Percentiles rank a stretch among this genome's conserved stretches.
These are phyloP conservation scores for Doris montereyensis DNA, from an alignment of 2,888 invertebrate genomes.

Conservation along the genomic window DNA sequence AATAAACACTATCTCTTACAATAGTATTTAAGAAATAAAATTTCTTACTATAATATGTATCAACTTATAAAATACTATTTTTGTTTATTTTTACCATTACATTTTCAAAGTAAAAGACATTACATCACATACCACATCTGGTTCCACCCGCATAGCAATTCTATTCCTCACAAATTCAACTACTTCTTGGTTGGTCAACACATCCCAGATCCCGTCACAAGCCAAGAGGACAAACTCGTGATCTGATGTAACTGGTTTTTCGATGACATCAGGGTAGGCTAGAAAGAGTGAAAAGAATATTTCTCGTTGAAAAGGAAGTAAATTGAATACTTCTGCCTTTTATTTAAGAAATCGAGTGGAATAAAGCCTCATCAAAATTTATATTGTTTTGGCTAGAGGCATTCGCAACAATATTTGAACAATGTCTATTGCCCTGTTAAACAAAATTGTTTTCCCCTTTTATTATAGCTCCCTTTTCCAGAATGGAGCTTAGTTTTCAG, in stretches of 20 bases:
- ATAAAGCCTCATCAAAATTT: too few species aligned
- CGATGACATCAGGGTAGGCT: conserved; percentile 95
- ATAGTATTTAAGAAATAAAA: too few species aligned
- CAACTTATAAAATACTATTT: neutral
- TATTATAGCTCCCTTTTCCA: too few species aligned
- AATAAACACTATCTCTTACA: too few species aligned
- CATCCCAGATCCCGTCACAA: conserved; percentile 99
- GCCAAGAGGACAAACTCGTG: conserved; percentile 98
- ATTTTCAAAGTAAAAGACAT: neutral
- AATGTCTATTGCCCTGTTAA: too few species aligned
- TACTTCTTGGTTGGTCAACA: conserved; percentile 94
- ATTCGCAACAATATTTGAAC: too few species aligned
- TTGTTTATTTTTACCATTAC: neutral
- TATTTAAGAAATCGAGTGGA: too few species aligned
- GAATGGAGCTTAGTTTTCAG: too few species aligned
- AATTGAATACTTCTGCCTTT: too few species aligned
- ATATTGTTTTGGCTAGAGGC: too few species aligned
- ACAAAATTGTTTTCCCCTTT: too few species aligned
- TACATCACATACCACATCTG: conserved; percentile 80
- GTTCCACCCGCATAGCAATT: conserved; percentile 86
- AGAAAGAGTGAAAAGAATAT: conserved; percentile 47
- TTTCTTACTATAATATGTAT: conserved; percentile 16
- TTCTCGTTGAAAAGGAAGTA: too few species aligned
- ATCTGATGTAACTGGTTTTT: conserved; percentile 85
- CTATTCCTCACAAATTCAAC: conserved; percentile 89